phyloP scores from a whole-genome alignment of 2,797 vertebrate genomes.

The Myripristis jacobus region DNA sequence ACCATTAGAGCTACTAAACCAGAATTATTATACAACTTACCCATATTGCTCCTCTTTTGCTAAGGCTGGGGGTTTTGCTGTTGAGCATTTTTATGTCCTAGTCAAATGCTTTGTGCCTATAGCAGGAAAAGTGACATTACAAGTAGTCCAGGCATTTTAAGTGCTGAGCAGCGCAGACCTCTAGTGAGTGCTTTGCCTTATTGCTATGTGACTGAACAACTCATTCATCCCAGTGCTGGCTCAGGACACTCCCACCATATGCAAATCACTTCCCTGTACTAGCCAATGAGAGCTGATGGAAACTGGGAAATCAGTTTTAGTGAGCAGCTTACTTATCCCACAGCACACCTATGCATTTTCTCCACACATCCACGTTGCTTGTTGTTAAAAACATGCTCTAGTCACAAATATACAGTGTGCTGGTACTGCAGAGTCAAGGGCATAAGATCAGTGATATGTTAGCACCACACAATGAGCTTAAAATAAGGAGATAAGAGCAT shows the following conservation, averaged over 20 bases:
- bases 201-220: slow-evolving; percentile 80
- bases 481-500: slow-evolving; percentile 44
- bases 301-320: slow-evolving; percentile 51
- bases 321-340: slow-evolving; percentile 56
- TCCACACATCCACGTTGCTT: slow-evolving; percentile 43
- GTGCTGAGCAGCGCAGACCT: slow-evolving; percentile 70
- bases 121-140: slow-evolving; percentile 65
- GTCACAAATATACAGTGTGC: slow-evolving; percentile 23
- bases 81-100: slow-evolving; percentile 82
- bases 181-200: slow-evolving; percentile 75
- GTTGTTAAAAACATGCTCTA: neutral
- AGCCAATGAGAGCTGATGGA: slow-evolving; percentile 77
- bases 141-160: slow-evolving; percentile 79
- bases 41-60: slow-evolving; percentile 80
- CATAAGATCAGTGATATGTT: slow-evolving; percentile 30
- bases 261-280: slow-evolving; percentile 71
- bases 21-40: slow-evolving; percentile 75
- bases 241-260: slow-evolving; percentile 83
- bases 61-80: slow-evolving; percentile 70
- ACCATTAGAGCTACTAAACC: neutral
- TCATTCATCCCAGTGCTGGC: slow-evolving; percentile 80
- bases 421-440: slow-evolving; percentile 34
- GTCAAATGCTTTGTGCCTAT: slow-evolving; percentile 72
- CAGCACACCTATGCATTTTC: slow-evolving; percentile 41
- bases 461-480: slow-evolving; percentile 17